phyloP scores from a whole-genome alignment of 2,888 invertebrate species.

The Nomada lathburiana region DNA sequence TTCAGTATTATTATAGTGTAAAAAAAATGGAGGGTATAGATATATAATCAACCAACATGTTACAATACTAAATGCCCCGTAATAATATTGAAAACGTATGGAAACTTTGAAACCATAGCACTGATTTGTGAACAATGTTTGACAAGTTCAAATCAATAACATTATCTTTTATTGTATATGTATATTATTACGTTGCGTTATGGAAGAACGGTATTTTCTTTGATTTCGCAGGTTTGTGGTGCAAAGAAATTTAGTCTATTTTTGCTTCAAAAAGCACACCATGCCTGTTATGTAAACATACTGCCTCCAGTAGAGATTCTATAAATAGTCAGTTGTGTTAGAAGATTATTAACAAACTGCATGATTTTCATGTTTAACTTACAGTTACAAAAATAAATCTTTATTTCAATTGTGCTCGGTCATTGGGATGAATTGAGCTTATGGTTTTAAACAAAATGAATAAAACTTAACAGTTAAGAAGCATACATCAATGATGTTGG shows the following conservation, averaged over 20 bases:
- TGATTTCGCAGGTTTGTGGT: slow-evolving; percentile 44
- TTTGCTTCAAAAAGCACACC: slow-evolving; percentile 42
- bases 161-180: slow-evolving; percentile 51
- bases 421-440: slow-evolving; percentile 48
- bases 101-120: slow-evolving; percentile 48
- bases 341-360: slow-evolving; percentile 37
- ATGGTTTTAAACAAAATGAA: slow-evolving; percentile 41
- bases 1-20: slow-evolving; percentile 39
- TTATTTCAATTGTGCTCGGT: slow-evolving; percentile 51
- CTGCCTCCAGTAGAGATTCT: slow-evolving; percentile 59
- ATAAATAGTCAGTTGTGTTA: slow-evolving; percentile 41
- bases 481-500: slow-evolving; percentile 47
- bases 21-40: slow-evolving; percentile 20
- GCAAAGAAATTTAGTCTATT: slow-evolving; percentile 48
- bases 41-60: slow-evolving; percentile 39
- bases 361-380: slow-evolving; percentile 45
- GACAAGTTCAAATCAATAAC: slow-evolving; percentile 51
- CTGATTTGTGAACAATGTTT: slow-evolving; percentile 45
- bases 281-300: slow-evolving; percentile 50
- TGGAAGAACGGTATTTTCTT: slow-evolving; percentile 31
- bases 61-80: slow-evolving; percentile 18
- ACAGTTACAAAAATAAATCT: slow-evolving; percentile 39
- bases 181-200: slow-evolving; percentile 50
- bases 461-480: slow-evolving; percentile 49
- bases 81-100: slow-evolving; percentile 43